Evolutionary conservation across 2,797 vertebrate species (phyloP), one percentile per base, ranked within the genome.

Genomic region (Chrysocyon brachyurus): DNA sequence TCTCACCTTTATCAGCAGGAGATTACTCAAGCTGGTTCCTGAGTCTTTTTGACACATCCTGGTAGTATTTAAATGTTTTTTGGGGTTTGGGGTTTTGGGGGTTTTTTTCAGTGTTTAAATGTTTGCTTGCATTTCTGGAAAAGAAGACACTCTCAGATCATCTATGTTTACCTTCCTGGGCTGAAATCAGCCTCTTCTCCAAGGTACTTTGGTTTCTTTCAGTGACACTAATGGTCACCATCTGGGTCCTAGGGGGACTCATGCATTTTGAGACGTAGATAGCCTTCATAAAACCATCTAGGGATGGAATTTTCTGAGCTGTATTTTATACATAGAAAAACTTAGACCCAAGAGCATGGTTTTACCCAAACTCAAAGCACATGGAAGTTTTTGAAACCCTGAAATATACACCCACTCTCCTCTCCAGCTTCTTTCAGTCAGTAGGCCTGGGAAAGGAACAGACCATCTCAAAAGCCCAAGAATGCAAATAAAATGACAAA

Each of bases 331-430:
- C 64, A 73, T 3, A 83, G 91, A 87, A 96, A 95, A 83, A 82
- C 64, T 77, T 83, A 87, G 63, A 77, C 66, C 46, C 36, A 63
- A 46, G 36, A 81, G 61, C 87, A 33, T 75, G 5, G 46, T 66
- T 95, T 96, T 87, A 46, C 22, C 49, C 59, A 61, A 91, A 96
- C 12, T 91, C 68, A 87, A 91, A 88, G 28, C 28, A 86, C 82
- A 54, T 75, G 63, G 52, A 83, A 73, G 79, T n/a, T 49, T 88
- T 68, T 49, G 40, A 77, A 66, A 90, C 9, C 15, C 75, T 79
- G 36, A 49, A 70, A 26, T 6, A 12, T 8, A 59, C 0, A 79
- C 6, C 46, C 40, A 73, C 26, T 12, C 75, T 12, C 4, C 2
- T 61, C 28, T 94, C 75, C 26, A 89, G 28, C 70, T 79, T 70